Evolutionary conservation across 2,888 invertebrate genomes (phyloP).

Genomic region (Tigriopus californicus): DNA sequence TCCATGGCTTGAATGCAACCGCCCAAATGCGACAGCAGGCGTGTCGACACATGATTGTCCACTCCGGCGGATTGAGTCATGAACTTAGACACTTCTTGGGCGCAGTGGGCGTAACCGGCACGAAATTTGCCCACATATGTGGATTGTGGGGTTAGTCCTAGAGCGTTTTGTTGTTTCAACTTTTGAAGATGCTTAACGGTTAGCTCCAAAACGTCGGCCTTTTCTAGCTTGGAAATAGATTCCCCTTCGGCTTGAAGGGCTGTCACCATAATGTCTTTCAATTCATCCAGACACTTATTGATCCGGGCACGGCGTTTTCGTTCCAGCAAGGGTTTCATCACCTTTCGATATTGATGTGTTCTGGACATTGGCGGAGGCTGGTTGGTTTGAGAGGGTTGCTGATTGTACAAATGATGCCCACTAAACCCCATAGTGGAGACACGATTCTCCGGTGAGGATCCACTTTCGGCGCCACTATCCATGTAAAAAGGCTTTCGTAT

Average conservation of each 20-base stretch:
- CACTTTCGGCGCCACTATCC: no score
- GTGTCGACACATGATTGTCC: slow-evolving; percentile 8
- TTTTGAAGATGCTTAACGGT: slow-evolving; percentile 24
- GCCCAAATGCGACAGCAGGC: neutral
- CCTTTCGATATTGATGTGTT: slow-evolving; percentile 24
- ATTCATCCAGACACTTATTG: slow-evolving; percentile 57
- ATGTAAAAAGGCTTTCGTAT: no score
- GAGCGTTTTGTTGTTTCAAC: slow-evolving; percentile 42
- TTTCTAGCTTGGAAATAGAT: slow-evolving; percentile 22
- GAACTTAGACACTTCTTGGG: slow-evolving; percentile 65
- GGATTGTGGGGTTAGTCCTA: slow-evolving; percentile 33
- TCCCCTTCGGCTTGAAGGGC: slow-evolving; percentile 40
- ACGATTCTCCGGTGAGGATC: no score
- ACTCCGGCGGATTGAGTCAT: slow-evolving; percentile 66
- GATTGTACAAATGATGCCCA: no score
- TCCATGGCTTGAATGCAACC: slow-evolving; percentile 2
- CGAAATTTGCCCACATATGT: slow-evolving; percentile 39
- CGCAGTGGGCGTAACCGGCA: slow-evolving; percentile 67
- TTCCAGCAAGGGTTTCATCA: slow-evolving; percentile 61
- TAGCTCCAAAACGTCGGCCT: slow-evolving; percentile 24
- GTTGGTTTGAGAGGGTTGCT: no score
- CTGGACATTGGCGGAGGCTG: slow-evolving; percentile 10
- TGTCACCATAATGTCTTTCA: slow-evolving; percentile 59
- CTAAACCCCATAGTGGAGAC: no score
- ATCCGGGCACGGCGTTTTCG: slow-evolving; percentile 57